These are phyloP conservation scores for Erebia aethiops DNA, from an alignment of 2,888 invertebrate species.

Conservation along the genomic window DNA sequence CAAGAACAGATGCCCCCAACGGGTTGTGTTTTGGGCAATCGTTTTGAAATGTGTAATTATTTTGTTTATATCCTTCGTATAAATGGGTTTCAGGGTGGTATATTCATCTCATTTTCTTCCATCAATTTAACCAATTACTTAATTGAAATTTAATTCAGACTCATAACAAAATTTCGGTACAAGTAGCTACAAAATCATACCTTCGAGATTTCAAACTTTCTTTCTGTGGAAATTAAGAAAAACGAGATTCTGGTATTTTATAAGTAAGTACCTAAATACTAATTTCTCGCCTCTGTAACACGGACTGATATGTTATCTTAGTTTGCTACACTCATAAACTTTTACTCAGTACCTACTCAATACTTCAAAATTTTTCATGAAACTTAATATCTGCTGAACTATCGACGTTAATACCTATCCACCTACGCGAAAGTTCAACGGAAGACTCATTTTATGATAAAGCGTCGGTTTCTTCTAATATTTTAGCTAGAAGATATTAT, in stretches of 20 bases:
- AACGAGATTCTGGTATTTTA: no score
- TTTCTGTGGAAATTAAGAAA: background rate
- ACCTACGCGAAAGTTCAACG: constrained; percentile 16
- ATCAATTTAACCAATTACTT: constrained; percentile 11
- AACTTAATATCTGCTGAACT: constrained; percentile 13
- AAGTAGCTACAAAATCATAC: no score
- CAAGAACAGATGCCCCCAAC: constrained; percentile 74
- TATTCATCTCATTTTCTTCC: constrained; percentile 24
- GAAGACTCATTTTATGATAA: constrained; percentile 24
- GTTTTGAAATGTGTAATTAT: constrained; percentile 69
- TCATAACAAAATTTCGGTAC: background rate
- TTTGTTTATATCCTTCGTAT: constrained; percentile 62
- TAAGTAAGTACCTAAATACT: no score
- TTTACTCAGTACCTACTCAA: background rate
- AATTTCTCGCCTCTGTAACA: background rate
- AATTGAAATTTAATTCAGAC: constrained; percentile 8
- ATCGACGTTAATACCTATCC: background rate
- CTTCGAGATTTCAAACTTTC: background rate
- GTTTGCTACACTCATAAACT: background rate
- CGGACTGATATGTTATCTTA: background rate
- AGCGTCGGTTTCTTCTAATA: constrained; percentile 35
- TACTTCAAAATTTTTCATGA: constrained; percentile 3
- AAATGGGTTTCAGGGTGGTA: constrained; percentile 38
- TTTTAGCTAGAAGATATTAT: constrained; percentile 46
- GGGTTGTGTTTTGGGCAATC: constrained; percentile 62